Conservation (phyloP, 2,888 invertebrate genomes). For the Orchesellides sinensis region DNA sequence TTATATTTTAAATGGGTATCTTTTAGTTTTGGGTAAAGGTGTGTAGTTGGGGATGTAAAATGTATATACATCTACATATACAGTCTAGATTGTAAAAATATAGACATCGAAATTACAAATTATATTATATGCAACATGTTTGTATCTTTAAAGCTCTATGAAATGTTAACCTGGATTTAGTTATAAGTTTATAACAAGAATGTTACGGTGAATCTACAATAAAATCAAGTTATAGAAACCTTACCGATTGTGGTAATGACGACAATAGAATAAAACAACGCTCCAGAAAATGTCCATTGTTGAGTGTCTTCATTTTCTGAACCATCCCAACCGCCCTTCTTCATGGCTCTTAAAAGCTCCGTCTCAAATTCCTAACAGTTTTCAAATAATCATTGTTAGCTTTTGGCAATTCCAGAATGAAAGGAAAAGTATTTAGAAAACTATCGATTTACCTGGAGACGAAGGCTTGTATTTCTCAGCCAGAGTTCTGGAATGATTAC, state of each 20-base stretch:
- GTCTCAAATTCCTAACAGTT: conserved; percentile 81
- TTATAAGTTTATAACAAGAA: no score
- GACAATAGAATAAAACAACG: conserved; percentile 96
- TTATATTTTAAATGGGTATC: no score
- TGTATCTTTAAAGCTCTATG: no score
- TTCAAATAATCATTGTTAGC: conserved; percentile 9
- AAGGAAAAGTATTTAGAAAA: no score
- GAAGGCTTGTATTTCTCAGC: conserved; percentile 83
- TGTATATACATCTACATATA: no score
- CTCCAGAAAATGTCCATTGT: conserved; percentile 93
- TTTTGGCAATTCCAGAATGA: conserved; percentile 1
- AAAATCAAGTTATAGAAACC: neutral
- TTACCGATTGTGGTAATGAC: conserved; percentile 77
- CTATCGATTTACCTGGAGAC: conserved; percentile 76
- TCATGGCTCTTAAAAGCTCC: conserved; percentile 88
- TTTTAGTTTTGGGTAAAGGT: no score
- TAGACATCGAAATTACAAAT: no score
- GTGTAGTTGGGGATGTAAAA: no score
- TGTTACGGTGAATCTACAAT: no score
- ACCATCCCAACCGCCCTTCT: conserved; percentile 83
- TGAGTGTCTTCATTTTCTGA: conserved; percentile 78
- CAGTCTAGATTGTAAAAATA: no score
- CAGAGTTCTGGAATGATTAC: conserved; percentile 87
- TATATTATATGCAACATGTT: no score
- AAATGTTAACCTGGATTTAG: no score